Conservation (phyloP, 1,140 invertebrate species). For the Polypedilum pembai region DNA sequence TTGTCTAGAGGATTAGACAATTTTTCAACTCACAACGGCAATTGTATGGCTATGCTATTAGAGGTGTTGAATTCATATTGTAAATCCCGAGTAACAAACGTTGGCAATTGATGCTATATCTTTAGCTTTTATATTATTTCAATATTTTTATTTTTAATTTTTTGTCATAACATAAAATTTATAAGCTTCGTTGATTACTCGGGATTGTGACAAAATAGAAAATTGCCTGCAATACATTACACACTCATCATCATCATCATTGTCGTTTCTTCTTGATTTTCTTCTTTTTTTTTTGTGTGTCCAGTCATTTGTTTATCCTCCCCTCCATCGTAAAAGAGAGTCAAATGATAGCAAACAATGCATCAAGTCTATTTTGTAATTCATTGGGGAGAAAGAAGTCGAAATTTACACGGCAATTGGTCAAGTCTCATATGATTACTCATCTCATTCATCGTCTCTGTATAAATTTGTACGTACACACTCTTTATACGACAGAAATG, state of each 20-base stretch:
- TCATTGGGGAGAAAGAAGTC: not conserved
- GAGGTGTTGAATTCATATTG: not conserved
- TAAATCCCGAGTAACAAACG: too few relatives aligned
- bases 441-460: not conserved
- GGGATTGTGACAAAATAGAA: not conserved
- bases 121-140: too few relatives aligned
- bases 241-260: not conserved
- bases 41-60: not conserved
- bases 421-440: constrained; percentile 14
- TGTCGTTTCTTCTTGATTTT: not conserved
- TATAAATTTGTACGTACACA: too few relatives aligned
- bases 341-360: not conserved
- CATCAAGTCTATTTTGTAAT: not conserved
- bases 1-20: not conserved
- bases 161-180: too few relatives aligned
- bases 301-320: not conserved
- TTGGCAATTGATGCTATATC: too few relatives aligned
- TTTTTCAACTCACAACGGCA: not conserved
- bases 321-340: not conserved
- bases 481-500: too few relatives aligned
- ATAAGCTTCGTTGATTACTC: too few relatives aligned
- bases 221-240: constrained; percentile 15
- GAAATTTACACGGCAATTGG: constrained; percentile 24
- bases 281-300: too few relatives aligned
- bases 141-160: too few relatives aligned